Base-by-base conservation (phyloP, 1,140 invertebrate genomes). In the Drosophila asahinai region DNA sequence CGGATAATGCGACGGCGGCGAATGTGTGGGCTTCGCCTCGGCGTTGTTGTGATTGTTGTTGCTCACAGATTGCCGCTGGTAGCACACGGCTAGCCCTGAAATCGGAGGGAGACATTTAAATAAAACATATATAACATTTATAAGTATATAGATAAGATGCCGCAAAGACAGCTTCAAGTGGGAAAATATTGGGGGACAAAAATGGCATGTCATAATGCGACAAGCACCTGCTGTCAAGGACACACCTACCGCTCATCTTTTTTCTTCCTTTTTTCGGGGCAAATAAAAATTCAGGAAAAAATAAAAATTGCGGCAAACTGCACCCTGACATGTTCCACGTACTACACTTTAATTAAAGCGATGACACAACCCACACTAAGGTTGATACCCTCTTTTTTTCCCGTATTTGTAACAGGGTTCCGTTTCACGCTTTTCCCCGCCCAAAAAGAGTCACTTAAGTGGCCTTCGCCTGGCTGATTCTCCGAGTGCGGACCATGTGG, bases 51-150 rank as follows among this genome's bases (percentile, higher is more conserved):
- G 92, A 73, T 79, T 79, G 63, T 74, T 87, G 33, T 72, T 81
- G 38, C 70, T 89, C 65, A 81, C 89, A 25, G 92, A 93, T 74
- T 91, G 91, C 74, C 92, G 79, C 78, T 93, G 92, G 76, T 93
- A 92, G 74, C 92, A 90, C 73, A 93, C 78, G 55, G 92, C 80
- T 55, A 93, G 71, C 62, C 91, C 92, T 93, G 87, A 19, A 86
- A 86, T 38, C 55, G 58, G 47, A 58, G 7, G 55, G 27, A 63
- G 43, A 45, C 27, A 27, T 58, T 40, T 57, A 70, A 33, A 51
- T 33, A n/a, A 38, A 17, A 58, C 11, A 42, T 49, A 51, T 42
- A 22, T 22, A 38, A 38, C 52, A 38, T 38, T 55, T 55, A 38
- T 55, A 55, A 38, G 52, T 22, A 2, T 25, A 57, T 19, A 40